These are phyloP conservation scores for Idaea aversata DNA, from an alignment of 2,888 invertebrate species.

Conservation along the genomic window DNA sequence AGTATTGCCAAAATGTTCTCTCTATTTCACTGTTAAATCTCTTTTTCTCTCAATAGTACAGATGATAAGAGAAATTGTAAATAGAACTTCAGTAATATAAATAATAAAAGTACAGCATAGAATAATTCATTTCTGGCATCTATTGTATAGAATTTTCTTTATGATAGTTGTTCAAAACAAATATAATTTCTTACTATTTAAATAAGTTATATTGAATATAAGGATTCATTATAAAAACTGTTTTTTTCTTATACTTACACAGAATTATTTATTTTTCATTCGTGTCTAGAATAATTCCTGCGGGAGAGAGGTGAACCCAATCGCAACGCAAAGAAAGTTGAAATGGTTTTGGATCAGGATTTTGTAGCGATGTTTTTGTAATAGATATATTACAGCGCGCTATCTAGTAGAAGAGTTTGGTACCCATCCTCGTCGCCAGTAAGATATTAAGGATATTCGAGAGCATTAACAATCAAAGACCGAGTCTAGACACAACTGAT, in stretches of 20 bases:
- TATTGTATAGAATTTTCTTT: conserved; percentile 58
- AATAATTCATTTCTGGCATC: conserved; percentile 55
- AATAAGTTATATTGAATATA: conserved; percentile 60
- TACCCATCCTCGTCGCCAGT: too few relatives aligned
- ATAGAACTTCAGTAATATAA: conserved; percentile 38
- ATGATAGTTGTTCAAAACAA: conserved; percentile 56
- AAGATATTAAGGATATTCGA: too few relatives aligned
- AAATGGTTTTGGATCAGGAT: too few relatives aligned
- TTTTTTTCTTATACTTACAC: conserved; percentile 19
- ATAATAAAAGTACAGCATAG: conserved; percentile 50
- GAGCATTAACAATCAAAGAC: too few relatives aligned
- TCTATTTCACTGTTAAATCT: conserved; percentile 19
- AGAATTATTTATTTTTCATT: too few relatives aligned
- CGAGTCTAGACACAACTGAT: too few relatives aligned
- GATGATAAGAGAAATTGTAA: conserved; percentile 41
- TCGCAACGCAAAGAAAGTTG: too few relatives aligned
- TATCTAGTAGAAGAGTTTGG: too few relatives aligned
- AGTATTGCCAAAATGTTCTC: not conserved
- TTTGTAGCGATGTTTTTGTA: too few relatives aligned
- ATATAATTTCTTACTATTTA: conserved; percentile 55
- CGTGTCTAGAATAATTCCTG: too few relatives aligned
- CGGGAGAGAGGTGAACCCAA: too few relatives aligned
- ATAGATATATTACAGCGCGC: too few relatives aligned
- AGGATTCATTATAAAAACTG: conserved; percentile 46
- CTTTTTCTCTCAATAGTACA: conserved; percentile 16